These are phyloP conservation scores for Dasyurus viverrinus DNA, from an alignment of 2,113 vertebrate genomes.

Conservation along the genomic window DNA sequence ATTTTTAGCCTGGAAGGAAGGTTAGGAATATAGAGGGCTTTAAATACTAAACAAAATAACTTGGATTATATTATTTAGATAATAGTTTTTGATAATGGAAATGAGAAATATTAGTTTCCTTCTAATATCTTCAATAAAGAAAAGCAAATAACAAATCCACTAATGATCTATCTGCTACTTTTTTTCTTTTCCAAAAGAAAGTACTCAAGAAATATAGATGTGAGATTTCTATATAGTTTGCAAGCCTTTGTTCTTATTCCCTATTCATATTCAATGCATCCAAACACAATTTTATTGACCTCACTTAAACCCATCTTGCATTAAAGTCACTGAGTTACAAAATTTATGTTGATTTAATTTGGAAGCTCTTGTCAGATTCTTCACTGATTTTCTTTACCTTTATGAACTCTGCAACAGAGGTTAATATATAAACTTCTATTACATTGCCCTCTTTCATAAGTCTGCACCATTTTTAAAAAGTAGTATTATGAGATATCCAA, in stretches of 20 bases:
- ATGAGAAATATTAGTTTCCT: not conserved
- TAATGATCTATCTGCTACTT: not conserved
- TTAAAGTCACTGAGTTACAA: not conserved
- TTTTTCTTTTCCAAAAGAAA: not conserved
- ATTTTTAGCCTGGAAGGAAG: not conserved
- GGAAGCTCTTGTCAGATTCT: not conserved
- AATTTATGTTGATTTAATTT: not conserved
- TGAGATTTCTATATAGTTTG: not conserved
- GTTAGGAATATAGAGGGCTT: not conserved
- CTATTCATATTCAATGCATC: not conserved
- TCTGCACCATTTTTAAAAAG: not conserved
- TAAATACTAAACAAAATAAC: not conserved
- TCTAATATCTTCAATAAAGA: not conserved
- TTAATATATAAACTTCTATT: not conserved
- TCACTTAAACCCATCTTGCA: not conserved
- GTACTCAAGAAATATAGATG: not conserved
- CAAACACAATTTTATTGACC: not conserved
- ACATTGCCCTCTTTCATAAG: not conserved
- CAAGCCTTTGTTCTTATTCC: not conserved
- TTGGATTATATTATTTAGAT: not conserved
- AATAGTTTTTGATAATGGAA: not conserved
- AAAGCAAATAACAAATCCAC: not conserved
- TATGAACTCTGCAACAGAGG: not conserved
- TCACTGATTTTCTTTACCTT: not conserved
- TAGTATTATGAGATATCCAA: not conserved